phyloP scores from a whole-genome alignment of 2,888 invertebrate genomes.

The Mayetiola destructor region DNA sequence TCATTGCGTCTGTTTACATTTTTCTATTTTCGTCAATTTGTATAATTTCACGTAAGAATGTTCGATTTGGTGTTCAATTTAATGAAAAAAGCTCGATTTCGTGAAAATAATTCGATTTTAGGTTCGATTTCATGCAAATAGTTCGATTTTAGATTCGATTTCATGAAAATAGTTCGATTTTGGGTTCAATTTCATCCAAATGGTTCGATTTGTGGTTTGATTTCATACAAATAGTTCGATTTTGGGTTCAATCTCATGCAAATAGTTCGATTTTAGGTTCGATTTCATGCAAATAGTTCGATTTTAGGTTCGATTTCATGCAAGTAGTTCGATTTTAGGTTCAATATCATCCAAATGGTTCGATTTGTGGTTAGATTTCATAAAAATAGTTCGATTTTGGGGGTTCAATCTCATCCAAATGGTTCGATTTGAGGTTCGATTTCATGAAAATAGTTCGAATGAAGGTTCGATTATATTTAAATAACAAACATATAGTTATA shows the following conservation, averaged over 20 bases:
- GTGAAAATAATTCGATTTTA: not conserved
- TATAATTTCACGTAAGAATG: not conserved
- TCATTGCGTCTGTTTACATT: constrained; percentile 1
- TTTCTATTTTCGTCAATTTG: not conserved
- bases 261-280: not conserved
- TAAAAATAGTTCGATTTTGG: not conserved
- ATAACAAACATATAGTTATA: no score
- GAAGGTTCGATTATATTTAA: constrained; percentile 1
- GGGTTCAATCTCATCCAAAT: not conserved
- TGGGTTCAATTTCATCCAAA: no score
- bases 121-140: not conserved
- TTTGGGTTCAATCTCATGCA: not conserved
- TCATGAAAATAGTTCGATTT: no score
- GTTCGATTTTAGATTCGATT: not conserved
- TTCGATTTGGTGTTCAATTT: not conserved
- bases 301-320: not conserved
- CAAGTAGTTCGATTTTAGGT: not conserved
- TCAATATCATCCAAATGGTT: constrained; percentile 6
- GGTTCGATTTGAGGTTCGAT: not conserved
- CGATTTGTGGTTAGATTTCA: not conserved
- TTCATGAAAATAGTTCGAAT: constrained; percentile 9
- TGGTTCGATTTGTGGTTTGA: not conserved
- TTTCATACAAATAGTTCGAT: not conserved
- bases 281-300: not conserved
- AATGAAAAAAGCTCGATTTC: not conserved